Percentiles rank a stretch among this genome's conserved stretches.
Conservation (phyloP, 2,888 invertebrate genomes). For the Lochmaea capreae region DNA sequence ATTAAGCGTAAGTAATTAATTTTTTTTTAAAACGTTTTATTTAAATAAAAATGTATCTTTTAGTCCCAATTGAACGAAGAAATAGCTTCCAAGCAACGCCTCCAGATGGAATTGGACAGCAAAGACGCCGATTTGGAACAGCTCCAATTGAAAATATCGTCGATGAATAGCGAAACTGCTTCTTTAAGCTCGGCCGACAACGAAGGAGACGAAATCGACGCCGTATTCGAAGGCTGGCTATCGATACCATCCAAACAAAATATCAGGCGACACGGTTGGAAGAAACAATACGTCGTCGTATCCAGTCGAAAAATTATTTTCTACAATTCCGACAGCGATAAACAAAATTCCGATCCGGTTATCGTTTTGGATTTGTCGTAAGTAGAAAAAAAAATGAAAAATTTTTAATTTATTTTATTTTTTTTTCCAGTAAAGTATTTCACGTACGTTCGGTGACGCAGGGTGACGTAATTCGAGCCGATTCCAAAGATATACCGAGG, state of each 20-base stretch:
- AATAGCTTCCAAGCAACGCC: constrained; percentile 78
- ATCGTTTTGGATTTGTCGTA: constrained; percentile 96
- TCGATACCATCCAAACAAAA: constrained; percentile 96
- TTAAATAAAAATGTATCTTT: constrained; percentile 51
- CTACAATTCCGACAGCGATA: constrained; percentile 94
- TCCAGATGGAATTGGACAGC: constrained; percentile 96
- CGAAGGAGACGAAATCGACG: constrained; percentile 80
- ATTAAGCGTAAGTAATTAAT: constrained; percentile 63
- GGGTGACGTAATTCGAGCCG: constrained; percentile 98
- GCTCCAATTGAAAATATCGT: constrained; percentile 85
- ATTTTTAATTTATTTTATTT: constrained; percentile 13
- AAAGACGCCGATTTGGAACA: constrained; percentile 97
- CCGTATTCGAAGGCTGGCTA: constrained; percentile 94
- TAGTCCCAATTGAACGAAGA: constrained; percentile 88
- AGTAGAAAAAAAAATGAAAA: constrained; percentile 53
- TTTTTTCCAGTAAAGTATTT: constrained; percentile 87
- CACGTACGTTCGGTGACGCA: constrained; percentile 98
- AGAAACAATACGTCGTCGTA: constrained; percentile 96
- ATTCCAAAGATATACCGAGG: constrained; percentile 98
- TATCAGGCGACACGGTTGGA: constrained; percentile 95
- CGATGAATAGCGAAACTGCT: constrained; percentile 86
- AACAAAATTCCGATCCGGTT: constrained; percentile 93
- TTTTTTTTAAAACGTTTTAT: constrained; percentile 21
- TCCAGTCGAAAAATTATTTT: constrained; percentile 97
- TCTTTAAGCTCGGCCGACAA: constrained; percentile 92